phyloP scores from a whole-genome alignment of 2,888 invertebrate species.

The Torymus tubicola region DNA sequence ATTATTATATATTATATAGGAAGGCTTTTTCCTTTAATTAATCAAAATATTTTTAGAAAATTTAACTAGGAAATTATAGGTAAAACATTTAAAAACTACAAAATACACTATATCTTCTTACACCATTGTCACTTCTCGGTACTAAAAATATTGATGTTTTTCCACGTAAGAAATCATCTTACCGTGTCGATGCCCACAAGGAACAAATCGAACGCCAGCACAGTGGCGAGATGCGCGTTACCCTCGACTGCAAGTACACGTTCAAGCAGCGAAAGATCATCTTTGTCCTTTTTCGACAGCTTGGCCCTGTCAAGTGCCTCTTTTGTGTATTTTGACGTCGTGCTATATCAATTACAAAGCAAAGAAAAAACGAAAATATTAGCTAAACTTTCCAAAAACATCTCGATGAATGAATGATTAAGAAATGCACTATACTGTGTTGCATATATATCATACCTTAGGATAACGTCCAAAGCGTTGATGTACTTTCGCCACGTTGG shows the following conservation, averaged over 20 bases:
- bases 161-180: conserved; percentile 62
- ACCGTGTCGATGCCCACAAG: conserved; percentile 89
- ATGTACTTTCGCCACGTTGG: conserved; percentile 82
- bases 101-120: background rate
- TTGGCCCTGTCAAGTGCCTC: conserved; percentile 77
- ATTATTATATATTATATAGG: background rate
- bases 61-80: too few species aligned
- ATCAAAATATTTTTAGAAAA: too few species aligned
- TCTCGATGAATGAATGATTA: too few species aligned
- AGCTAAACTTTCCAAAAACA: background rate
- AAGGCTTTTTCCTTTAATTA: too few species aligned
- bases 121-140: background rate
- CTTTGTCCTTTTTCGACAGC: conserved; percentile 68
- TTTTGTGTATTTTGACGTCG: conserved; percentile 81
- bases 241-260: conserved; percentile 80
- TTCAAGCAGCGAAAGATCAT: conserved; percentile 81
- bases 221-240: conserved; percentile 82
- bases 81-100: too few species aligned
- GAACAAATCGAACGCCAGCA: conserved; percentile 86
- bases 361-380: background rate
- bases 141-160: too few species aligned
- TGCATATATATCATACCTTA: conserved; percentile 77
- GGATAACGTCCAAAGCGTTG: conserved; percentile 82
- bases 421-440: conserved; percentile 50
- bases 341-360: conserved; percentile 73